Evolutionary conservation across 1,140 invertebrate species (phyloP), one percentile per base, ranked within the genome.

Genomic region (Drosophila kikkawai): DNA sequence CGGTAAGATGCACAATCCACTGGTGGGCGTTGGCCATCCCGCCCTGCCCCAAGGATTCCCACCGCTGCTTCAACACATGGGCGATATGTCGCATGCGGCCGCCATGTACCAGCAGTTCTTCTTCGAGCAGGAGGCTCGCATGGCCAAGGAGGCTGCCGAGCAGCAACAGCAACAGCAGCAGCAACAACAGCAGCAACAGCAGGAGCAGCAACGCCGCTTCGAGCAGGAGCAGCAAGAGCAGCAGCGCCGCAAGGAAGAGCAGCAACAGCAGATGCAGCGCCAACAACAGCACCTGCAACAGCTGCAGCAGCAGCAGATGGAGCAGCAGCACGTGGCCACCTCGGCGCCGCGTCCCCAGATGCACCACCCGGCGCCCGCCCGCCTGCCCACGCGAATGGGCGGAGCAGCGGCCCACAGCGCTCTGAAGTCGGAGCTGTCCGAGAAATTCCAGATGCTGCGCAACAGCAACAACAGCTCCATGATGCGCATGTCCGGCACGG

Each of bases 31-130:
- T 22, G 87, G 87, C 6, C 94, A 94, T 80, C 91, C 93, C 15
- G 94, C 94, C 65, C 92, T 94, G 67, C 94, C 94, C 0, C 94
- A 94, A 39, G 93, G 93, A 19, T 94, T 95, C 71, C 94, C 94
- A 4, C 94, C 94, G 0, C 84, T 95, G 59, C 92, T 95, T 83
- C 94, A 94, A 32, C 94, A 95, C 70, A 93, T 95, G 82, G 93
- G 94, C 56, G 94, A 95, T 29, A 94, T 94, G 78, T 94, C 95
- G 77, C 95, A 95, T 79, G 95, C 96, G 15, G 95, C 96, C 3
- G 96, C 96, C 41, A 96, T 96, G 96, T 96, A 96, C 86, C 95
- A 96, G 81, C 96, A 96, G 82, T 93, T 96, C 75, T 95, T 96
- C 75, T 93, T 96, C 93, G 96, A 97, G 93, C 96, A 96, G 86